Evolutionary conservation across 2,797 vertebrate genomes (phyloP), one percentile per base, ranked within the genome.

Genomic region (Sylvilagus floridanus): DNA sequence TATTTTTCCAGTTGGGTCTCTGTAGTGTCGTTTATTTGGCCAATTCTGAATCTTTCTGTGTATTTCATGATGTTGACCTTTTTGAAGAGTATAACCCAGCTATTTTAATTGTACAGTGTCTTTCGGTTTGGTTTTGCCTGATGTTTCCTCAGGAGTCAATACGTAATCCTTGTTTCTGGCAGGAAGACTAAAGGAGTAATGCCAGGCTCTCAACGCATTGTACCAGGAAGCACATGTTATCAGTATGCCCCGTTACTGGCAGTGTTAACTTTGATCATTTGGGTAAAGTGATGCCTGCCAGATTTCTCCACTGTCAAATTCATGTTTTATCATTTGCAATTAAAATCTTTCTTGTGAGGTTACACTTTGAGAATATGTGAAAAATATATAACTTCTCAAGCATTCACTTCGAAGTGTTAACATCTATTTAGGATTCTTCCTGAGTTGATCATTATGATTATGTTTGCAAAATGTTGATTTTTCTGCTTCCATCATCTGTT

Each of bases 1-100:
- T 19, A 30, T 91, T 82, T 89, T 81, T 95, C 71, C 47, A 57
- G 10, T 85, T 82, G 30, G 42, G 42, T 47, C 22, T 79, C 37
- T 79, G 52, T 91, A 52, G 63, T 69, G 24, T 93, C 54, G n/a
- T 69, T 86, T 85, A 62, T 95, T 82, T 78, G 37, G 65, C 66
- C 4, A 90, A 16, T 84, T 94, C 50, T 77, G 17, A 54, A 7
- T 90, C 16, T 72, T 73, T 87, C 60, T 92, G 0, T 90, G 4
- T 76, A 71, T 90, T 92, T 86, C 50, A 90, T 93, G 87, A 54
- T 13, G 37, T 78, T 79, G 78, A 79, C 24, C 65, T 37, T 92
- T 88, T 84, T 88, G 11, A 89, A 42, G 86, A 75, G 37, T 79
- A 37, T 21, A 52, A 50, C 35, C 50, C 50, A 52, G 11, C 90